Percentiles rank a stretch among this genome's conserved stretches.
These are phyloP conservation scores for Tenualosa thibaudeaui DNA, from an alignment of 2,797 vertebrate genomes.

Conservation along the genomic window DNA sequence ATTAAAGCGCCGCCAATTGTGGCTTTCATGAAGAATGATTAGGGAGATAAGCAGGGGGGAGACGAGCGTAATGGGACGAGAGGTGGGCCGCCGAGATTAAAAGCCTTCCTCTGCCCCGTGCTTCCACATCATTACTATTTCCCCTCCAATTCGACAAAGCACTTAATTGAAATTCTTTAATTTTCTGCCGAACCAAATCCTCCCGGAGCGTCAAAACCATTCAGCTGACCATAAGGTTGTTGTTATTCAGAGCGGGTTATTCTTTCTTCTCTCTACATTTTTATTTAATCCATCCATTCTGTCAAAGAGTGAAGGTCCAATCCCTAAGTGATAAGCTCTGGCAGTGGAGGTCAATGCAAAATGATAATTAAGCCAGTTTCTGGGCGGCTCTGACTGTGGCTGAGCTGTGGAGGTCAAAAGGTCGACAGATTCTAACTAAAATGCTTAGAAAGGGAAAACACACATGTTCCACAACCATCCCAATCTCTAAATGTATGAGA, in stretches of 20 bases:
- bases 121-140: slow-evolving; percentile 69
- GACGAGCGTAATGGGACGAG: slow-evolving; percentile 71
- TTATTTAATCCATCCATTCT: slow-evolving; percentile 23
- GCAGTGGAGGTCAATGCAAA: slow-evolving; percentile 18
- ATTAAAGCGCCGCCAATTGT: slow-evolving; percentile 67
- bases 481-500: not conserved
- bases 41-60: slow-evolving; percentile 73
- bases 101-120: slow-evolving; percentile 61
- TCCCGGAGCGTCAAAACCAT: slow-evolving; percentile 60
- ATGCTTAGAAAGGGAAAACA: slow-evolving; percentile 10
- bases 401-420: slow-evolving; percentile 30
- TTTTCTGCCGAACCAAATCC: slow-evolving; percentile 64
- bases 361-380: slow-evolving; percentile 33
- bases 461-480: not conserved
- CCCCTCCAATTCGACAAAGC: slow-evolving; percentile 68
- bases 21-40: slow-evolving; percentile 72
- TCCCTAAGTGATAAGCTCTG: slow-evolving; percentile 31
- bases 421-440: not conserved
- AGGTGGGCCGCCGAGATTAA: slow-evolving; percentile 74
- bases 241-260: slow-evolving; percentile 50
- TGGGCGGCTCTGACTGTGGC: slow-evolving; percentile 31
- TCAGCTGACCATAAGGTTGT: slow-evolving; percentile 55
- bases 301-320: not conserved
- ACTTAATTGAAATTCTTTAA: slow-evolving; percentile 75
- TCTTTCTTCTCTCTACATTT: slow-evolving; percentile 42